phyloP scores from a whole-genome alignment of 2,888 invertebrate genomes.

The Physocephala rufipes region DNA sequence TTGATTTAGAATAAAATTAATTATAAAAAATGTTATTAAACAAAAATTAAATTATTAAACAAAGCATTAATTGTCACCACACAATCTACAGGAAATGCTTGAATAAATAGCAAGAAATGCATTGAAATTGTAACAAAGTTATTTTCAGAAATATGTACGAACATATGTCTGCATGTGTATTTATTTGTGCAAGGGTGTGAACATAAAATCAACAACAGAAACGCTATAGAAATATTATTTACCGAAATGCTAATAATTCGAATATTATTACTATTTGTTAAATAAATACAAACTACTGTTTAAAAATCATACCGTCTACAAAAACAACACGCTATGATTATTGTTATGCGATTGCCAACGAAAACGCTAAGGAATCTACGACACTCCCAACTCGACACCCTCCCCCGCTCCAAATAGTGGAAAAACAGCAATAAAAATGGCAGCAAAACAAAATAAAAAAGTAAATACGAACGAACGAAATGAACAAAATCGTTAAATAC shows the following conservation, averaged over 20 bases:
- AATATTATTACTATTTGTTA: slow-evolving; percentile 55
- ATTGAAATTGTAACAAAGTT: background rate
- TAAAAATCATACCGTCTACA: slow-evolving; percentile 37
- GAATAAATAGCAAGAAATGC: slow-evolving; percentile 1
- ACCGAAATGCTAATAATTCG: slow-evolving; percentile 57
- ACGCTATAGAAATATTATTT: slow-evolving; percentile 48
- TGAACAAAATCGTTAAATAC: slow-evolving; percentile 60
- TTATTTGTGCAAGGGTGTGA: slow-evolving; percentile 1
- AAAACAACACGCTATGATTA: slow-evolving; percentile 21
- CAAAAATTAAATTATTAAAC: too few species aligned
- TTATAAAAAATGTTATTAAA: too few species aligned
- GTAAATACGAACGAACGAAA: slow-evolving; percentile 37
- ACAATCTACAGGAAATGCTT: background rate
- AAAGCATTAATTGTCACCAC: background rate
- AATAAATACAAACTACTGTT: slow-evolving; percentile 53
- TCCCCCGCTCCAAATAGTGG: background rate
- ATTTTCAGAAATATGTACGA: background rate
- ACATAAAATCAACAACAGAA: slow-evolving; percentile 28
- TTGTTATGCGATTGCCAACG: slow-evolving; percentile 37
- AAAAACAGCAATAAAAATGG: slow-evolving; percentile 40
- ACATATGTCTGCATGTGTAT: background rate
- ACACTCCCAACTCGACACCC: background rate
- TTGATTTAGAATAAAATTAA: too few species aligned
- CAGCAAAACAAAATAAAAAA: slow-evolving; percentile 29
- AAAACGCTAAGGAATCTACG: background rate